phyloP scores from a whole-genome alignment of 2,888 invertebrate genomes.

The Troides aeacus region DNA sequence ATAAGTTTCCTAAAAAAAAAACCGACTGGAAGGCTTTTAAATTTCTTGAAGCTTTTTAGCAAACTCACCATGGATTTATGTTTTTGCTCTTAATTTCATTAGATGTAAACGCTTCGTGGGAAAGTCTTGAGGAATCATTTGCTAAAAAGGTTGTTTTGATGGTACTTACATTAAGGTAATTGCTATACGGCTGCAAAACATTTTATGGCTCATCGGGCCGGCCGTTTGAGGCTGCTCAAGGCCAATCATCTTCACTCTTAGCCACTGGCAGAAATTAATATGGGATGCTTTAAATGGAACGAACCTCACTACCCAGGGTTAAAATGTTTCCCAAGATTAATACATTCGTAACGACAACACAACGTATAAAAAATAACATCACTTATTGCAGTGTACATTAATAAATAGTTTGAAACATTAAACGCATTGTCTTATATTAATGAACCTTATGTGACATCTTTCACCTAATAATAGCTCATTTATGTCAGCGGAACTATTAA shows the following conservation, averaged over 20 bases:
- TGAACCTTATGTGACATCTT: conserved; percentile 11
- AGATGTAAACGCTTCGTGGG: conserved; percentile 59
- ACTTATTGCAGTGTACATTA: not conserved
- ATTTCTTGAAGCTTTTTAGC: conserved; percentile 22
- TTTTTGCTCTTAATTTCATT: conserved; percentile 63
- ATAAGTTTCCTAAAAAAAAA: conserved; percentile 29
- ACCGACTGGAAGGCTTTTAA: not conserved
- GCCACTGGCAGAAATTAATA: conserved; percentile 63
- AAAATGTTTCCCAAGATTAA: conserved; percentile 67
- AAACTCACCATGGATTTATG: conserved; percentile 20
- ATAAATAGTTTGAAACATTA: not conserved
- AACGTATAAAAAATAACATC: not conserved
- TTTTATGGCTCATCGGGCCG: conserved; percentile 68
- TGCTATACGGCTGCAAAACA: conserved; percentile 72
- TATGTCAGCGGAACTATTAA: conserved; percentile 38
- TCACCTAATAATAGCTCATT: conserved; percentile 33
- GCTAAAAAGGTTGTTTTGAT: conserved; percentile 72
- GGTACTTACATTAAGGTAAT: conserved; percentile 77
- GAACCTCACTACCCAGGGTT: conserved; percentile 62
- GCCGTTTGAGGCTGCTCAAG: conserved; percentile 65
- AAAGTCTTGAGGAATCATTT: conserved; percentile 59
- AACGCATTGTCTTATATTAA: conserved; percentile 11
- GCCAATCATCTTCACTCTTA: conserved; percentile 69
- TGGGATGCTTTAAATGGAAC: conserved; percentile 66
- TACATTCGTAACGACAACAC: conserved; percentile 43